Evolutionary conservation across 2,888 invertebrate species (phyloP), one percentile per base, ranked within the genome.

Genomic region (Eristalis arbustorum): DNA sequence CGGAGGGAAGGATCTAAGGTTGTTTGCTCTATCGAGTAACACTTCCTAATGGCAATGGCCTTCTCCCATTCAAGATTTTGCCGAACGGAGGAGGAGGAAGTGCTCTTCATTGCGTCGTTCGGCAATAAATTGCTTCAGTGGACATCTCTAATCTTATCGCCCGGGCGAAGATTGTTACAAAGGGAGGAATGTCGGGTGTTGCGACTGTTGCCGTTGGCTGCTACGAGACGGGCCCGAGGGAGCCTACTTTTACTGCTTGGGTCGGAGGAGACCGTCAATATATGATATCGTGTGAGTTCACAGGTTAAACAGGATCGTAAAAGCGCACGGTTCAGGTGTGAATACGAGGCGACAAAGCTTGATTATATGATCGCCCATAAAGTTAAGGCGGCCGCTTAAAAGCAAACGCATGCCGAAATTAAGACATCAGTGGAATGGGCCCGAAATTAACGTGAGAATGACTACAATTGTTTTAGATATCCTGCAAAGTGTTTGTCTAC

Each of bases 41-140:
- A 40, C 63, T 64, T 69, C 69, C 69, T 69, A 63, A 69, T 77
- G 31, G 57, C 22, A 37, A 64, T 28, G 25, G n/a, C 18, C 25
- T 28, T 63, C 68, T 42, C 22, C 49, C 40, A 57, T n/a, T 28
- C 31, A 14, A 37, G 18, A 61, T 31, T 67, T 14, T 22, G 59
- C 42, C 28, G 18, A 31, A 11, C 6, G 40, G 42, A 14, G 22
- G 40, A 18, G 23, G 34, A 4, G 34, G 31, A 14, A 25, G 40
- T 28, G 18, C 28, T 57, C 13, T 25, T 13, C 69, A 71, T 37
- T 64, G 56, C 63, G 73, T 63, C 73, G 64, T 57, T 71, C 25
- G 40, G 22, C 63, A 64, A 77, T 64, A 77, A 69, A 76, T 56
- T 77, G 31, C 37, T 64, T 57, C 56, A 57, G 31, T 64, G 40